Percentiles rank a stretch among this genome's conserved stretches.
phyloP scores from a whole-genome alignment of 2,113 vertebrate genomes.

The Siniperca knerii region DNA sequence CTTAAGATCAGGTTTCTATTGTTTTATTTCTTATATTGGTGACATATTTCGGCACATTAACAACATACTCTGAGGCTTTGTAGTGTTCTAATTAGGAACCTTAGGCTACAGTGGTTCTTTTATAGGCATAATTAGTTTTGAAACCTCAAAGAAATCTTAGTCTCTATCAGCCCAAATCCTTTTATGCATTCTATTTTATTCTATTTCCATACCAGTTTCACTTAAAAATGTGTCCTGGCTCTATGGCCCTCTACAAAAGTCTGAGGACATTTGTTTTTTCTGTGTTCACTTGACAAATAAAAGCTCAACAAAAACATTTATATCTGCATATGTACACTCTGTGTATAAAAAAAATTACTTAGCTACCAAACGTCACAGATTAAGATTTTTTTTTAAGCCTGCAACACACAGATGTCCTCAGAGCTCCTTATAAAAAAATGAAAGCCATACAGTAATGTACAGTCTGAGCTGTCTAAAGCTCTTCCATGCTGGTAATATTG shows the following conservation, averaged over 20 bases:
- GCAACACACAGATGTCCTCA: constrained; percentile 6
- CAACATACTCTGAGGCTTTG: constrained; percentile 7
- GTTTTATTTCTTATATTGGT: constrained; percentile 16
- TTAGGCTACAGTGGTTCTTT: constrained; percentile 30
- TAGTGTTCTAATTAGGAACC: constrained; percentile 40
- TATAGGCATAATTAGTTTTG: constrained; percentile 38
- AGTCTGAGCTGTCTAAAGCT: constrained; percentile 17
- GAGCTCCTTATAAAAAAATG: constrained; percentile 14
- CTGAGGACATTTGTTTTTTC: neutral
- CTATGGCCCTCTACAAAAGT: neutral
- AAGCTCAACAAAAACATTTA: neutral
- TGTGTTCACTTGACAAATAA: neutral
- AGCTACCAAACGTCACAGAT: constrained; percentile 9
- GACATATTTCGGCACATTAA: constrained; percentile 6
- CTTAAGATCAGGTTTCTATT: neutral
- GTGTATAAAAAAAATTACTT: neutral
- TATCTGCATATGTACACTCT: neutral
- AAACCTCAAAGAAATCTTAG: constrained; percentile 46
- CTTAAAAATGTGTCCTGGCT: neutral
- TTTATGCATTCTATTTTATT: constrained; percentile 23
- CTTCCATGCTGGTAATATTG: neutral
- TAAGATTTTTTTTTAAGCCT: neutral
- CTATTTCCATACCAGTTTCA: neutral
- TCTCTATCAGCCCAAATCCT: constrained; percentile 21
- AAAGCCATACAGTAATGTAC: constrained; percentile 1